Base-by-base conservation (phyloP, 2,888 invertebrate genomes). In the Andrena dorsata region DNA sequence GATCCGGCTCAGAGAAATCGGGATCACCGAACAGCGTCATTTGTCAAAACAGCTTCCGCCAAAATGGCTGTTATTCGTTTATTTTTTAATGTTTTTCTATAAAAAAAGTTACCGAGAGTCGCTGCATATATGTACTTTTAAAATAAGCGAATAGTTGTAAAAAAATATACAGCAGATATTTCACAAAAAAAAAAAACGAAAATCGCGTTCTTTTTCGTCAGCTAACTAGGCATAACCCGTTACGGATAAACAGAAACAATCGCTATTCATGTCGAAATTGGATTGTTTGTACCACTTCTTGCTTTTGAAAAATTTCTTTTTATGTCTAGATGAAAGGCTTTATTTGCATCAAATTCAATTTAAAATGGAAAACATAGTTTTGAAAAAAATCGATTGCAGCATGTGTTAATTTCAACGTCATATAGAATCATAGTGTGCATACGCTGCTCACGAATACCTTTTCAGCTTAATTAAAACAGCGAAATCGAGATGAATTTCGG, bases 201-300 rank as follows among this genome's bases (percentile, higher is more conserved):
- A 41, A 41, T 41, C 41, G 1, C 2, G 41, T 41, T 16, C 4
- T 41, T 41, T 16, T 41, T 41, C 41, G 1, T 16, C 41, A 41
- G 41, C 41, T 41, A 41, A 16, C 3, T 16, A 41, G 13, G 41
- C 13, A 41, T 41, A 41, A 41, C 13, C 41, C 13, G 10, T 41
- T 41, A 72, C 49, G 16, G 20, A 10, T n/a, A 26, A 60, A 73
- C 66, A 26, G 41, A 32, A 71, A 58, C 61, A 49, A 80, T 71
- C 51, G 47, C 41, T 75, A 32, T 35, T 56, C 47, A 53, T 23
- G 28, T 53, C 35, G 41, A 16, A 30, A 30, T 53, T 26, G 6
- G 2, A 23, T 56, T 56, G 2, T 2, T 28, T 20, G 0, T 26
- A 56, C 49, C 2, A 28, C 2, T 20, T 28, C 35, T 49, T 73